Evolutionary conservation across 2,113 vertebrate genomes (phyloP), one percentile per base, ranked within the genome.

Genomic region (Laterallus jamaicensis): DNA sequence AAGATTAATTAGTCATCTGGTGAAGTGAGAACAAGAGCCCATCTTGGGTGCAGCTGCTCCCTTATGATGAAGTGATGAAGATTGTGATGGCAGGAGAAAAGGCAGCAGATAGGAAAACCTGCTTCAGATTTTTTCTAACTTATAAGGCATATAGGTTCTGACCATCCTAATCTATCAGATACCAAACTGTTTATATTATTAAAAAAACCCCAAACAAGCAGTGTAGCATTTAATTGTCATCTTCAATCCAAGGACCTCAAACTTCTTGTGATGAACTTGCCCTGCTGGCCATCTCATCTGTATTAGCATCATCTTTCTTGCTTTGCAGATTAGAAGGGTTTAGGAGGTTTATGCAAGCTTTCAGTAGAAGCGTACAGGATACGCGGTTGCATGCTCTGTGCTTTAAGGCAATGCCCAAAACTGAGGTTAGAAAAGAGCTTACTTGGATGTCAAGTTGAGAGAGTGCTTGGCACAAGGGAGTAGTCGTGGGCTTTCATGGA

Each of bases 281-380:
- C 58, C 13, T 83, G 60, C 21, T 55, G 71, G 15, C 32, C 39
- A 35, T 58, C 39, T 91, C 54, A 9, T 79, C 29, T 88, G 5
- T 26, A 4, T 82, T 68, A 44, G 24, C n/a, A 50, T 63, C 7
- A 5, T 44, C 31, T 82, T 85, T 49, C 69, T 74, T 54, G 24
- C 63, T 58, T 54, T 88, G 75, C n/a, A 67, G n/a, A 6, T 68
- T 19, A 39, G 10, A 40, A 78, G 39, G 4, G 10, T 32, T 32
- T 25, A 26, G 39, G 67, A 60, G 54, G n/a, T 64, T 86, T 77
- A 37, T 47, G 22, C 15, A 52, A 6, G 19, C 19, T 83, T 62
- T 86, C 44, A 47, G 0, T 5, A 54, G 50, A 80, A 37, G 18
- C 4, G 18, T 28, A 17, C 0, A 0, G 2, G 11, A 26, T 58